Percentiles rank a stretch among this genome's conserved stretches.
phyloP scores from a whole-genome alignment of 2,113 vertebrate genomes.

The Porphyrio hochstetteri region DNA sequence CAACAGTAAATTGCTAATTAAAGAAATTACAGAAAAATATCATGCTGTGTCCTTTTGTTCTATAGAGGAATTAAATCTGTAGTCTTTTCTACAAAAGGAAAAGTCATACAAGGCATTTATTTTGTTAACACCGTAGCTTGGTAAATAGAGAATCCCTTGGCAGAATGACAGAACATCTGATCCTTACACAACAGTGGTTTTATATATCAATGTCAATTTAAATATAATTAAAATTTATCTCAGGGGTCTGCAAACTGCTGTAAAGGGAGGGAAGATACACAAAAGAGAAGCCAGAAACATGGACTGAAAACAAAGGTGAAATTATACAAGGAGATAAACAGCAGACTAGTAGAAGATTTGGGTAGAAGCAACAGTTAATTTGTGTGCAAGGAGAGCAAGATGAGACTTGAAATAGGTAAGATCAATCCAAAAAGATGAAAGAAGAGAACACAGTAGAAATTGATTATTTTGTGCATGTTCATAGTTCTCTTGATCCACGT shows the following conservation, averaged over 20 bases:
- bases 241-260: background rate
- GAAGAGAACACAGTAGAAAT: background rate
- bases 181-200: background rate
- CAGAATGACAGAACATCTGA: background rate
- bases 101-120: background rate
- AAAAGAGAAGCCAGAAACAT: background rate
- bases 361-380: background rate
- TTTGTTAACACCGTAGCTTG: background rate
- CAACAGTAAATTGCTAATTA: conserved; percentile 4
- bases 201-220: background rate
- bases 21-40: conserved; percentile 1
- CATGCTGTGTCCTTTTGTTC: background rate
- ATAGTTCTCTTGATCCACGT: background rate
- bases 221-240: background rate
- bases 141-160: background rate
- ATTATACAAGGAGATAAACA: background rate
- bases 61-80: background rate
- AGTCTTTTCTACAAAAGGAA: background rate
- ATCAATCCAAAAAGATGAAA: conserved; percentile 27
- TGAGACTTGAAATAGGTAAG: background rate
- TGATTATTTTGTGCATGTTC: background rate
- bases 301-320: background rate
- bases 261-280: background rate
- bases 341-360: background rate
- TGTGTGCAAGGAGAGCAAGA: background rate